Conservation (phyloP, 2,888 invertebrate genomes). For the Adineta ricciae region DNA sequence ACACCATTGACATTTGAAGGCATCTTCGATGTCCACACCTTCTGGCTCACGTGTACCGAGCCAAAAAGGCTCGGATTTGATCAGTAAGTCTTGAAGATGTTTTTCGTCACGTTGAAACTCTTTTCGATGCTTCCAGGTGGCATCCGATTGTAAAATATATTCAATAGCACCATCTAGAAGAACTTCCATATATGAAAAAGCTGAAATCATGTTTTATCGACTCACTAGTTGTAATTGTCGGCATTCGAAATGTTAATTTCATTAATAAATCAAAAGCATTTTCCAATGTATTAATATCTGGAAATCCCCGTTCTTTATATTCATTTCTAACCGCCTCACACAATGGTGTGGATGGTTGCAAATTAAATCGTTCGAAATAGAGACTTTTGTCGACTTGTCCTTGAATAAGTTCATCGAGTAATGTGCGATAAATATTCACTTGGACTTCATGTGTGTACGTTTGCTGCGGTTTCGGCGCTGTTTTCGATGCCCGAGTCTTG, state of each 20-base stretch:
- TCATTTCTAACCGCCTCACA: slow-evolving; percentile 37
- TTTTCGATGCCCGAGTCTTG: slow-evolving; percentile 39
- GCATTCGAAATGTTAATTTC: not conserved
- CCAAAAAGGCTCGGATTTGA: slow-evolving; percentile 40
- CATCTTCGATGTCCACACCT: slow-evolving; percentile 47
- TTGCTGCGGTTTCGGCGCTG: slow-evolving; percentile 40
- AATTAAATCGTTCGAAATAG: slow-evolving; percentile 38
- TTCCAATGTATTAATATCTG: not conserved
- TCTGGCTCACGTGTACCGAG: slow-evolving; percentile 38
- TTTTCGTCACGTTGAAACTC: slow-evolving; percentile 38
- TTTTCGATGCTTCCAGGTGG: slow-evolving; percentile 22
- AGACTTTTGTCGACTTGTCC: slow-evolving; percentile 39
- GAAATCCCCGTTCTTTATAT: not conserved
- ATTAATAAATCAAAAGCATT: not conserved
- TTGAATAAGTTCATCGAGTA: slow-evolving; percentile 44
- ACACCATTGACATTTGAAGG: slow-evolving; percentile 45
- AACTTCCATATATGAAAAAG: not conserved
- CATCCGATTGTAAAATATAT: slow-evolving; percentile 18
- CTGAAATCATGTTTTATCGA: too few species aligned
- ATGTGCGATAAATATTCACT: slow-evolving; percentile 42
- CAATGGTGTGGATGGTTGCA: slow-evolving; percentile 38
- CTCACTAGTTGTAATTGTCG: not conserved
- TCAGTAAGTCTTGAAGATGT: slow-evolving; percentile 37
- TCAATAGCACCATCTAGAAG: slow-evolving; percentile 20
- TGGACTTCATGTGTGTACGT: slow-evolving; percentile 40